phyloP scores from a whole-genome alignment of 2,113 vertebrate genomes.

The Thryonomys swinderianus region DNA sequence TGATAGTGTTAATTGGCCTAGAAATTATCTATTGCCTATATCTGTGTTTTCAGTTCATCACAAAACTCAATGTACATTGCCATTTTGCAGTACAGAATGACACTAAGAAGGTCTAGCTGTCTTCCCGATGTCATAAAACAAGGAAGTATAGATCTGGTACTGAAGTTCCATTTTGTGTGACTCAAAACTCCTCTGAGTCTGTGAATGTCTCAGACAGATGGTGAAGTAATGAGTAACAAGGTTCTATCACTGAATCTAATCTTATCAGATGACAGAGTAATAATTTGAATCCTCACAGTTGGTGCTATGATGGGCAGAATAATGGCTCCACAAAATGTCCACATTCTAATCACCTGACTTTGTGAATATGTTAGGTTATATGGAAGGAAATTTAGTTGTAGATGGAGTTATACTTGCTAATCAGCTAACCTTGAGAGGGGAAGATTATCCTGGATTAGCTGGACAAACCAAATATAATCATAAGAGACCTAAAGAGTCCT shows the following conservation, averaged over 20 bases:
- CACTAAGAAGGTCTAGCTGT: background rate
- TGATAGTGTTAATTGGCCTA: constrained; percentile 40
- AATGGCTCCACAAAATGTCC: background rate
- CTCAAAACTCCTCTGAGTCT: background rate
- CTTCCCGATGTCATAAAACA: background rate
- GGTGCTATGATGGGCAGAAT: background rate
- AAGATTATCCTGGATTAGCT: background rate
- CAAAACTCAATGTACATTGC: background rate
- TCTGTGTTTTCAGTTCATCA: constrained; percentile 15
- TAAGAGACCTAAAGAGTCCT: background rate
- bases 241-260: background rate
- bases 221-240: background rate
- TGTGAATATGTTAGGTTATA: background rate
- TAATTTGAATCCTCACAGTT: background rate
- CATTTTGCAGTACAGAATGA: background rate
- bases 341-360: background rate
- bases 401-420: background rate
- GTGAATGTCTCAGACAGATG: background rate
- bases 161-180: background rate
- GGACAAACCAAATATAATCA: background rate
- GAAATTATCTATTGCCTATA: constrained; percentile 15
- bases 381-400: background rate
- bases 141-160: background rate
- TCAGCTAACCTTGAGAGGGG: background rate
- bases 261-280: background rate